phyloP scores from a whole-genome alignment of 2,888 invertebrate genomes.

The Ormyrus thymus region DNA sequence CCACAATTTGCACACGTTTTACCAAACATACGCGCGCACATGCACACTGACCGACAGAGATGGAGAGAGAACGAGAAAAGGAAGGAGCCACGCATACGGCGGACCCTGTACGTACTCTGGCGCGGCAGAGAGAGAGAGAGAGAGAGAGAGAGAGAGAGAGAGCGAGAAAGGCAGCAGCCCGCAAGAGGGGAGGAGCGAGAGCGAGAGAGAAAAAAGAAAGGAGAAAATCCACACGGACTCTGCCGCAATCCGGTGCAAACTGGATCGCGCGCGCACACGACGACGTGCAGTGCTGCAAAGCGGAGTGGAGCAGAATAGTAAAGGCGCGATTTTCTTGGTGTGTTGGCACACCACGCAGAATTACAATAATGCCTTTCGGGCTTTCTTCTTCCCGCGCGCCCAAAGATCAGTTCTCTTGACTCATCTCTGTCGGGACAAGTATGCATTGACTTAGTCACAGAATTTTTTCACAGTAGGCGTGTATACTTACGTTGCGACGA shows the following conservation, averaged over 20 bases:
- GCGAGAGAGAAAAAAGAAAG: constrained; percentile 47
- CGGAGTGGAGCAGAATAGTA: background rate
- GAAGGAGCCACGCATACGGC: background rate
- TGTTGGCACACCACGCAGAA: constrained; percentile 16
- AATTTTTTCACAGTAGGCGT: no score
- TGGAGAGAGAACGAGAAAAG: constrained; percentile 36
- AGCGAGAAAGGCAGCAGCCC: constrained; percentile 6
- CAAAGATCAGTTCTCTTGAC: background rate
- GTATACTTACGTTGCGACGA: no score
- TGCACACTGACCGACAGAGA: constrained; percentile 32
- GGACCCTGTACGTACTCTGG: background rate
- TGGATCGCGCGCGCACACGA: constrained; percentile 63
- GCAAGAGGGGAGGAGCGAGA: background rate
- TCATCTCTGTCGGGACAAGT: background rate
- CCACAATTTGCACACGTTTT: constrained; percentile 45
- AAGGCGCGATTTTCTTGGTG: constrained; percentile 15
- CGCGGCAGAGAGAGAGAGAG: constrained; percentile 33
- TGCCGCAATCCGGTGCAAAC: constrained; percentile 72
- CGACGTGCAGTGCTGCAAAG: background rate
- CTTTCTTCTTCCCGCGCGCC: background rate
- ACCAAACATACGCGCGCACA: constrained; percentile 38
- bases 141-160: constrained; percentile 36
- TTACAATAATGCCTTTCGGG: background rate
- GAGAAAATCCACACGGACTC: constrained; percentile 47
- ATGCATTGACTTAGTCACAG: no score